These are phyloP conservation scores for Drosophila orosa DNA, from an alignment of 1,140 invertebrate genomes.

Conservation along the genomic window DNA sequence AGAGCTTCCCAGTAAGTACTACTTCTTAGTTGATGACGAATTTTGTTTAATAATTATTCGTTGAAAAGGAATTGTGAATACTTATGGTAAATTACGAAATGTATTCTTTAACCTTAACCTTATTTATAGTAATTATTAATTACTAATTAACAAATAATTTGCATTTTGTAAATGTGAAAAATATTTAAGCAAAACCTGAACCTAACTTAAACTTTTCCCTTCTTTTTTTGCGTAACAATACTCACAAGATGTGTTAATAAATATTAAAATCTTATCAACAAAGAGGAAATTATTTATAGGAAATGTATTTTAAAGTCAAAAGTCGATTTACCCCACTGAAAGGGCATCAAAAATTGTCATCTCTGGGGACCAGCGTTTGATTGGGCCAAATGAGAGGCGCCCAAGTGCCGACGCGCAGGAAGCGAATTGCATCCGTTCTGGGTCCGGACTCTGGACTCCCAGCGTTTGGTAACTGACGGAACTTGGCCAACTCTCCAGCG, in stretches of 20 bases:
- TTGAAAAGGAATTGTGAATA: too few species aligned
- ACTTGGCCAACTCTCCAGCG: conserved; percentile 52
- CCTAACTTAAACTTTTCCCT: background rate
- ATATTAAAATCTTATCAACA: background rate
- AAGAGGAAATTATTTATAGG: background rate
- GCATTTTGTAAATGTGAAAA: background rate
- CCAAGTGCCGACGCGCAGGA: conserved; percentile 58
- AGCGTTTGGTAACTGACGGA: conserved; percentile 71
- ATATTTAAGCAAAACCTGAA: background rate
- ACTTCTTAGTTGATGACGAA: too few species aligned
- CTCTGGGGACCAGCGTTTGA: conserved; percentile 39
- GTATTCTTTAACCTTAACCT: too few species aligned
- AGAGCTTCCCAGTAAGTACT: background rate
- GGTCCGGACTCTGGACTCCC: conserved; percentile 22
- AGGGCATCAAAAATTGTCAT: conserved; percentile 41
- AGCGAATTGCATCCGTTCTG: conserved; percentile 72
- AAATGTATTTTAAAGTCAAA: background rate
- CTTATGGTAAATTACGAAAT: too few species aligned
- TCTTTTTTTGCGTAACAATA: background rate
- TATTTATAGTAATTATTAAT: background rate
- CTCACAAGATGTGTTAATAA: too few species aligned
- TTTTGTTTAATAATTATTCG: too few species aligned
- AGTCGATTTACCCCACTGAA: background rate
- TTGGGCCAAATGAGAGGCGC: conserved; percentile 73
- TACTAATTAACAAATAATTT: background rate